Conservation (phyloP, 2,797 vertebrate species). For the Threskiornis aethiopicus region DNA sequence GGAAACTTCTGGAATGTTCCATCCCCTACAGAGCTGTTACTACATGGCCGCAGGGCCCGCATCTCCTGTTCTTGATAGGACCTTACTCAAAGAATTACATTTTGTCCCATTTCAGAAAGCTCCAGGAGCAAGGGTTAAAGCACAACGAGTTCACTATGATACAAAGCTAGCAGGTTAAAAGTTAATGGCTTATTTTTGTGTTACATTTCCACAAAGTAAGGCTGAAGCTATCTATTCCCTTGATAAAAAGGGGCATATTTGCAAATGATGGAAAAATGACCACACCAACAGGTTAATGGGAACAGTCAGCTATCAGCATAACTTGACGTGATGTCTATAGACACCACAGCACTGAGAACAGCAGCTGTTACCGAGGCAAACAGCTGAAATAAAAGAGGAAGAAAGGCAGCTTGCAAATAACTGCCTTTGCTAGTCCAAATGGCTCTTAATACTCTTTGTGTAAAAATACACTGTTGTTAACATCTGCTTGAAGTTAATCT, state of each 20-base stretch:
- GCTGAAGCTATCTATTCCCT: neutral
- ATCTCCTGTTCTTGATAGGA: neutral
- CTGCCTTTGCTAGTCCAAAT: slow-evolving; percentile 51
- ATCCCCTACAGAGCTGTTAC: neutral
- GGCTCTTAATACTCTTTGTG: slow-evolving; percentile 57
- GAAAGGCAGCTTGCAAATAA: slow-evolving; percentile 65
- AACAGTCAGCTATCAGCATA: neutral
- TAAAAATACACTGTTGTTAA: slow-evolving; percentile 50
- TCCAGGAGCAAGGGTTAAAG: neutral
- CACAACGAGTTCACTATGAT: neutral
- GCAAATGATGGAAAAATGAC: neutral
- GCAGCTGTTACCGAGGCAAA: slow-evolving; percentile 68
- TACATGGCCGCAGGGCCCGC: neutral
- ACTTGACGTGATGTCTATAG: neutral
- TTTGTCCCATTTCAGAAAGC: neutral
- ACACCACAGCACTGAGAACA: slow-evolving; percentile 9
- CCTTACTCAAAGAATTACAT: neutral
- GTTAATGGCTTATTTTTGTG: neutral
- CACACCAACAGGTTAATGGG: neutral
- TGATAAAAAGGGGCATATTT: neutral
- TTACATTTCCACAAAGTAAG: neutral
- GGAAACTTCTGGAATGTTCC: neutral
- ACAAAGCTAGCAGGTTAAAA: neutral
- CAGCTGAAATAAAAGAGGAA: slow-evolving; percentile 76
- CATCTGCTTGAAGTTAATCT: slow-evolving; percentile 74